Evolutionary conservation across 2,888 invertebrate species (phyloP).

Genomic region (Pharmacophagus antenor): DNA sequence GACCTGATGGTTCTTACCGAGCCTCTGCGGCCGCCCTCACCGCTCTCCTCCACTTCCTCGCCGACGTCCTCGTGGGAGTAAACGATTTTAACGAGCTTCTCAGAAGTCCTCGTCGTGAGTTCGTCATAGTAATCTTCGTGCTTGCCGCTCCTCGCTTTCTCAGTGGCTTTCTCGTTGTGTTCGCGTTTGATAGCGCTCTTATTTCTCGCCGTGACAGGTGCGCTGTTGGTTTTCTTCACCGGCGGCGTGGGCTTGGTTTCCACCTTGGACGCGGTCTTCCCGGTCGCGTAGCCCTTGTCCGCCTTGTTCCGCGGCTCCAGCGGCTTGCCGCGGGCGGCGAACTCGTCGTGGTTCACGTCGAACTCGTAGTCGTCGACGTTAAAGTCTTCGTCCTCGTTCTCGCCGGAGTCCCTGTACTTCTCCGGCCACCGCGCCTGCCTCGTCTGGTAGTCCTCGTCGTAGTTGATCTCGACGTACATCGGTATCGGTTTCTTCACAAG

Average conservation of each 20-base stretch:
- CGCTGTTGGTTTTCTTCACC: conserved; percentile 34
- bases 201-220: conserved; percentile 39
- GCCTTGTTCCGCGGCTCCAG: conserved; percentile 51
- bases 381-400: conserved; percentile 70
- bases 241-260: conserved; percentile 30
- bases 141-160: conserved; percentile 20
- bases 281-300: conserved; percentile 34
- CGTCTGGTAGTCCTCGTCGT: conserved; percentile 59
- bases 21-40: conserved; percentile 41
- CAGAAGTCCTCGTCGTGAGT: conserved; percentile 40
- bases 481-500: conserved; percentile 65
- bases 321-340: conserved; percentile 55
- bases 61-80: conserved; percentile 42
- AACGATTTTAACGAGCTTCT: conserved; percentile 36
- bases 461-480: conserved; percentile 56
- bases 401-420: conserved; percentile 49
- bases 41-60: conserved; percentile 50
- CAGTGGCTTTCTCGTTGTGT: neutral
- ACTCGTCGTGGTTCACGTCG: conserved; percentile 68
- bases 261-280: conserved; percentile 14
- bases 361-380: conserved; percentile 69
- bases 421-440: conserved; percentile 43
- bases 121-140: conserved; percentile 49
- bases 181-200: conserved; percentile 40
- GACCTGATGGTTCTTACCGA: conserved; percentile 47